Conservation (phyloP, 2,888 invertebrate species). For the Loripinus fragilis region DNA sequence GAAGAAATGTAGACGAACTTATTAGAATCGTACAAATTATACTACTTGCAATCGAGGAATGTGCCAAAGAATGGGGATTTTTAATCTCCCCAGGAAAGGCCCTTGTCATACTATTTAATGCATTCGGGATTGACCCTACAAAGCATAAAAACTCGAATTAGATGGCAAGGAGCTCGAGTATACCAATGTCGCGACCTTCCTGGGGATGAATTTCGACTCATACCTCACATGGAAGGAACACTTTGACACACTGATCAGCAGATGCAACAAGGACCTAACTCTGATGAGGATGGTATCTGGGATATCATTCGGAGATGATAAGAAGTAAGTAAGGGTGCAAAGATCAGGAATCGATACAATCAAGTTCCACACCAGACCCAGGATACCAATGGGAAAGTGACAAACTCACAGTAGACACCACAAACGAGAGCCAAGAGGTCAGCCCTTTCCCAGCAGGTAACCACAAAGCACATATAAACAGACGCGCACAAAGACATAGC, state of each 20-base stretch:
- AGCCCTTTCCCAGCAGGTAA: too few species aligned
- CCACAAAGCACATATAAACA: too few species aligned
- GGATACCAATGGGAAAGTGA: too few species aligned
- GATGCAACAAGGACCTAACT: not conserved
- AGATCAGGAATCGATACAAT: too few species aligned
- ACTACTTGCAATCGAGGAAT: not conserved
- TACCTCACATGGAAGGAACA: not conserved
- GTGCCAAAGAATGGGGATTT: not conserved
- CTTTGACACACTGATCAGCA: not conserved
- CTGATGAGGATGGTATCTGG: not conserved
- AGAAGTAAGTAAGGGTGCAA: too few species aligned
- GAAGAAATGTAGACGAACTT: too few species aligned
- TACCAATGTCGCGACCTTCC: not conserved
- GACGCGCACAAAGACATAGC: too few species aligned
- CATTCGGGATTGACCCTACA: not conserved
- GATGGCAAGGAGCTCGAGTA: not conserved
- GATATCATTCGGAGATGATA: not conserved
- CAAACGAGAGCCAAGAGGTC: too few species aligned
- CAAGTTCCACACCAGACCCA: too few species aligned
- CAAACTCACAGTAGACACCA: too few species aligned
- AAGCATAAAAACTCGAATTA: not conserved
- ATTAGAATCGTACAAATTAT: not conserved
- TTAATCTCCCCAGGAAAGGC: not conserved
- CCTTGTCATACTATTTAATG: not conserved
- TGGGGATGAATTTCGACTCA: not conserved